These are phyloP conservation scores for Aproaerema taeniolella DNA, from an alignment of 2,888 invertebrate genomes.

Conservation along the genomic window DNA sequence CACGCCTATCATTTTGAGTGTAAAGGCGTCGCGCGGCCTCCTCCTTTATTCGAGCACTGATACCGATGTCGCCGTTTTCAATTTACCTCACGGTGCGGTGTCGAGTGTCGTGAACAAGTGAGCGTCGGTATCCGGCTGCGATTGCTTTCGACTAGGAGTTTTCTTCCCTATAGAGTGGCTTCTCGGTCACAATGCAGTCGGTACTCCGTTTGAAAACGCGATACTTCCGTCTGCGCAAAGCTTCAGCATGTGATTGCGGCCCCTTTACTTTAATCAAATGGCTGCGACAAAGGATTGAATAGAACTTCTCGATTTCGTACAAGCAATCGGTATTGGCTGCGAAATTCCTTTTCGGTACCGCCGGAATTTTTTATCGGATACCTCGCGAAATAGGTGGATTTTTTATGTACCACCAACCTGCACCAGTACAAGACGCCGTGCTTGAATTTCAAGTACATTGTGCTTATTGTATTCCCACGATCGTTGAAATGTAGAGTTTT, in stretches of 20 bases:
- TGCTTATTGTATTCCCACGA: slow-evolving; percentile 17
- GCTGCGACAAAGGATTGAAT: slow-evolving; percentile 74
- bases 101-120: slow-evolving; percentile 51
- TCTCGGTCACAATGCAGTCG: slow-evolving; percentile 60
- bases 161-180: slow-evolving; percentile 27
- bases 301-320: slow-evolving; percentile 65
- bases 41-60: slow-evolving; percentile 39
- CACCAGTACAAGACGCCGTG: slow-evolving; percentile 24
- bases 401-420: slow-evolving; percentile 27
- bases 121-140: slow-evolving; percentile 49
- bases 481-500: slow-evolving; percentile 16
- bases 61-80: slow-evolving; percentile 48
- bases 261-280: slow-evolving; percentile 74
- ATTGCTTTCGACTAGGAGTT: slow-evolving; percentile 54
- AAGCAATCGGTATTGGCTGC: slow-evolving; percentile 66
- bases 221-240: slow-evolving; percentile 71
- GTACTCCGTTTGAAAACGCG: slow-evolving; percentile 72
- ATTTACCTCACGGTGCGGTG: slow-evolving; percentile 44
- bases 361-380: slow-evolving; percentile 54
- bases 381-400: slow-evolving; percentile 35
- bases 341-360: slow-evolving; percentile 54
- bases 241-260: slow-evolving; percentile 68
- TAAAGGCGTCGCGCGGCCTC: slow-evolving; percentile 24
- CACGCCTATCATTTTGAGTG: slow-evolving; percentile 29
- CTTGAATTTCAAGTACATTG: slow-evolving; percentile 23